Evolutionary conservation across 1,140 invertebrate species (phyloP).

Genomic region (Copidosoma floridanum): DNA sequence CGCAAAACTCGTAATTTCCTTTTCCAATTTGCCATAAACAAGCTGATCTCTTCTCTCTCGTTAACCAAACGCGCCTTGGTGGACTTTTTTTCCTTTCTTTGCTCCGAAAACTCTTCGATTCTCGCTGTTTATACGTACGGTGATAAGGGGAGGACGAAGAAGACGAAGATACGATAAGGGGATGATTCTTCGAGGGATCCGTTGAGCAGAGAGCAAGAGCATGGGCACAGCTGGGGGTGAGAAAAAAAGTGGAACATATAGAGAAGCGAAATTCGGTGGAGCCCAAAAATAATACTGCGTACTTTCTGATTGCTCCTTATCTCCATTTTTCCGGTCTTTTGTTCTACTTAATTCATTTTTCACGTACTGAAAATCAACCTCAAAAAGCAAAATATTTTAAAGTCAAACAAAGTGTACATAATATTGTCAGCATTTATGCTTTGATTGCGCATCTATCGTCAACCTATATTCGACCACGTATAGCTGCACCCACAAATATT

Average conservation of each 20-base stretch:
- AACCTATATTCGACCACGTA: too few species aligned
- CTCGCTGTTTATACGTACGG: not conserved
- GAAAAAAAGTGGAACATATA: constrained; percentile 31
- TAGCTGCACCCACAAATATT: not conserved
- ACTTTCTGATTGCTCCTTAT: too few species aligned
- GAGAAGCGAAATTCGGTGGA: too few species aligned
- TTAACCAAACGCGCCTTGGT: constrained; percentile 44
- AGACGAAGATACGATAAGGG: not conserved
- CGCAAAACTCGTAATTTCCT: constrained; percentile 52
- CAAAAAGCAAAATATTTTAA: too few species aligned
- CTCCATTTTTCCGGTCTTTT: too few species aligned
- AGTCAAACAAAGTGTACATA: too few species aligned
- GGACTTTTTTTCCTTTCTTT: constrained; percentile 36
- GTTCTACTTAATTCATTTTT: too few species aligned
- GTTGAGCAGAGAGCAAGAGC: constrained; percentile 7
- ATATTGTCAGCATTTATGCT: too few species aligned
- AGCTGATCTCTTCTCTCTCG: constrained; percentile 50
- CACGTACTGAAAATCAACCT: too few species aligned
- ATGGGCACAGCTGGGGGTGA: too few species aligned
- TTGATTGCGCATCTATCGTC: too few species aligned
- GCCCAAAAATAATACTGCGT: too few species aligned
- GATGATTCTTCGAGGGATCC: constrained; percentile 19
- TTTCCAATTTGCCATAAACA: constrained; percentile 59
- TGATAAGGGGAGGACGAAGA: not conserved
- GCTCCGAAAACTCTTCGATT: constrained; percentile 28